These are phyloP conservation scores for Clarias laeviceps DNA, from an alignment of 2,797 vertebrate genomes.

Conservation along the genomic window DNA sequence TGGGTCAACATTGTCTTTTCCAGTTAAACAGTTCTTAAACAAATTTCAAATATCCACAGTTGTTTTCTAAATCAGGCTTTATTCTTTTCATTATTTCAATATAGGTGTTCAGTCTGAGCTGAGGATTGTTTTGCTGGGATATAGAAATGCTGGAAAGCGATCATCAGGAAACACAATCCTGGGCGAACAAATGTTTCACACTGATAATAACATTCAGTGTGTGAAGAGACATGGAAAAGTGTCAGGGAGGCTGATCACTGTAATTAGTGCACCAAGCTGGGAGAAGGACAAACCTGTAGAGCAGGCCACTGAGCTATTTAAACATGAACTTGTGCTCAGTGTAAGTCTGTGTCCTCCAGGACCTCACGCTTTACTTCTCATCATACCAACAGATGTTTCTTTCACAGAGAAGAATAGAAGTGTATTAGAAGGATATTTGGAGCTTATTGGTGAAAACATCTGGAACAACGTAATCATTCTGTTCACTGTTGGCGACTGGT, in stretches of 20 bases:
- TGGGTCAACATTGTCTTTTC: too few species aligned
- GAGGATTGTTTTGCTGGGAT: conserved; percentile 5
- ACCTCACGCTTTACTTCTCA: not conserved
- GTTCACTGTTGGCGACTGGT: not conserved
- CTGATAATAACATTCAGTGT: not conserved
- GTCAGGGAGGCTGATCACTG: conserved; percentile 4
- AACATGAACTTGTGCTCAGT: not conserved
- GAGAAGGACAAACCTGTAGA: not conserved
- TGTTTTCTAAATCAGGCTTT: too few species aligned
- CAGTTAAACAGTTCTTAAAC: too few species aligned
- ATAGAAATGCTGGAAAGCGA: not conserved
- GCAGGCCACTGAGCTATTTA: not conserved
- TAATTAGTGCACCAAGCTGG: conserved; percentile 23
- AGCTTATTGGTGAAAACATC: not conserved
- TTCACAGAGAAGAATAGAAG: not conserved
- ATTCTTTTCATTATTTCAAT: not conserved
- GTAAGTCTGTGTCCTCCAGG: not conserved
- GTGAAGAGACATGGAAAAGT: not conserved
- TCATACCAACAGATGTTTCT: not conserved
- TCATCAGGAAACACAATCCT: conserved; percentile 16
- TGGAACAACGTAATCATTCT: not conserved
- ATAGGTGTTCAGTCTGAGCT: not conserved
- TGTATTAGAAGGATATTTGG: not conserved
- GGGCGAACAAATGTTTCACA: not conserved
- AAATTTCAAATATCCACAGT: too few species aligned